phyloP scores from a whole-genome alignment of 2,888 invertebrate species.

The Diarsia mendica region DNA sequence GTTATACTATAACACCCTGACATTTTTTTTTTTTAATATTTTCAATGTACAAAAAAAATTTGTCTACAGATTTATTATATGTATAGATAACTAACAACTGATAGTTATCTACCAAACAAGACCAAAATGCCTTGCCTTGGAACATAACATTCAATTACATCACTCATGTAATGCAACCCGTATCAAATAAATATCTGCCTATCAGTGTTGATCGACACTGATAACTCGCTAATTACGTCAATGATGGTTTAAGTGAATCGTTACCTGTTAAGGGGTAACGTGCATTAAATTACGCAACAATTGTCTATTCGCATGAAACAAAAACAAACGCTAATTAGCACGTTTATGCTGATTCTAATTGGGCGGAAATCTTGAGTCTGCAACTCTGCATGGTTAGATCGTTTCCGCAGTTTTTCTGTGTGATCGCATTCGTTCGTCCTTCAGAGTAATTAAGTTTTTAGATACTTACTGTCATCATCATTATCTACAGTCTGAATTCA shows the following conservation, averaged over 20 bases:
- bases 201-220: slow-evolving; percentile 40
- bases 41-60: too few relatives aligned
- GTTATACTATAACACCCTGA: too few relatives aligned
- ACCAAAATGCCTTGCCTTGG: slow-evolving; percentile 18
- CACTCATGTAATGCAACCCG: slow-evolving; percentile 19
- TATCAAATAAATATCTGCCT: slow-evolving; percentile 30
- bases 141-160: slow-evolving; percentile 24
- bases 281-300: slow-evolving; percentile 74
- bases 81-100: not conserved
- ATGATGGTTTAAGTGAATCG: slow-evolving; percentile 45
- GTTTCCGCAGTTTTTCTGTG: slow-evolving; percentile 63
- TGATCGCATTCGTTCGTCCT: slow-evolving; percentile 63
- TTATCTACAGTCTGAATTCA: too few relatives aligned
- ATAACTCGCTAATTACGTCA: slow-evolving; percentile 44
- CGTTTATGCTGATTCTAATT: slow-evolving; percentile 70
- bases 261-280: slow-evolving; percentile 63
- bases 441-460: slow-evolving; percentile 50
- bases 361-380: slow-evolving; percentile 66
- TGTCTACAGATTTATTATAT: too few relatives aligned
- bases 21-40: too few relatives aligned
- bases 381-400: slow-evolving; percentile 45
- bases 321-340: slow-evolving; percentile 77
- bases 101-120: slow-evolving; percentile 5
- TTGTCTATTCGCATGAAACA: slow-evolving; percentile 76
- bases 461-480: not conserved